Conservation (phyloP, 1,140 invertebrate genomes). For the Archivesica marissinica region DNA sequence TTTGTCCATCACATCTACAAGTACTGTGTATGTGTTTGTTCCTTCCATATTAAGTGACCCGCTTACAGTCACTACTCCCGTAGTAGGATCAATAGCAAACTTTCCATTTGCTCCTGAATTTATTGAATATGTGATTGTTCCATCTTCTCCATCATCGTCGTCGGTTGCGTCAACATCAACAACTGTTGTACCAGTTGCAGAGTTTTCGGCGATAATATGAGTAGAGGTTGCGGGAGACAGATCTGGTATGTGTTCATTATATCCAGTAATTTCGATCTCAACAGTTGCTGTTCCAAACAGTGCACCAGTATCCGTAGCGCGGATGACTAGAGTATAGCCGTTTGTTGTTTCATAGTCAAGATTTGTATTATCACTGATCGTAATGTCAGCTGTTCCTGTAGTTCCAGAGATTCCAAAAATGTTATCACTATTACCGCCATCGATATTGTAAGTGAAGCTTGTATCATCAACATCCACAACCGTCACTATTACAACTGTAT, state of each 20-base stretch:
- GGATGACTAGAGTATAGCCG: slow-evolving; percentile 63
- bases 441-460: slow-evolving; percentile 65
- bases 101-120: slow-evolving; percentile 63
- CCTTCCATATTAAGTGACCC: slow-evolving; percentile 72
- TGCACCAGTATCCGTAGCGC: slow-evolving; percentile 32
- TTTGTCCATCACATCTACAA: slow-evolving; percentile 64
- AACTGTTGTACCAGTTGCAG: slow-evolving; percentile 37
- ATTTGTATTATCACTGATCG: slow-evolving; percentile 85
- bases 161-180: slow-evolving; percentile 67
- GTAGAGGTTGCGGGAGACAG: slow-evolving; percentile 84
- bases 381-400: slow-evolving; percentile 37
- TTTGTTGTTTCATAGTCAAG: slow-evolving; percentile 91
- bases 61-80: slow-evolving; percentile 64
- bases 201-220: slow-evolving; percentile 62
- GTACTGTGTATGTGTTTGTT: slow-evolving; percentile 64
- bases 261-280: slow-evolving; percentile 86
- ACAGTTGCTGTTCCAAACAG: slow-evolving; percentile 54
- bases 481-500: slow-evolving; percentile 62
- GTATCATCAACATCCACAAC: slow-evolving; percentile 67
- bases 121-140: slow-evolving; percentile 67
- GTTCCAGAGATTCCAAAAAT: slow-evolving; percentile 62
- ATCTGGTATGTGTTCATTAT: slow-evolving; percentile 96
- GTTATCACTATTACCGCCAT: slow-evolving; percentile 60
- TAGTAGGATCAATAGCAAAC: slow-evolving; percentile 65
- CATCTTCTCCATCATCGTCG: slow-evolving; percentile 68